These are phyloP conservation scores for Phocides pigmalion DNA, from an alignment of 1,140 invertebrate genomes.

Conservation along the genomic window DNA sequence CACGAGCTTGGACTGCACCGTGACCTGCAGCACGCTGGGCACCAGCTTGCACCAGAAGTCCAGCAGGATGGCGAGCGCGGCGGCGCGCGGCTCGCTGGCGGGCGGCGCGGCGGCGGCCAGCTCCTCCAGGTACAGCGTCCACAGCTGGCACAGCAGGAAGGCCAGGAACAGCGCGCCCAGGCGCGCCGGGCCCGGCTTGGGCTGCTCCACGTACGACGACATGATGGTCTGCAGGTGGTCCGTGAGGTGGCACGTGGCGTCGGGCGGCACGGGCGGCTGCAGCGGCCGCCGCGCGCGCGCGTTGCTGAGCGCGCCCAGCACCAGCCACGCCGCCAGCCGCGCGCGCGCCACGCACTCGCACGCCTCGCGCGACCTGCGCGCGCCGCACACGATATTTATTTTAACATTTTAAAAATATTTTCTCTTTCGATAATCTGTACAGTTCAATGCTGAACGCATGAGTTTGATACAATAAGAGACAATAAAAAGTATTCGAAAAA, in stretches of 20 bases:
- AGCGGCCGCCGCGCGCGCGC: conserved; percentile 60
- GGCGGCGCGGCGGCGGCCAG: conserved; percentile 88
- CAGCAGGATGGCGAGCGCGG: conserved; percentile 93
- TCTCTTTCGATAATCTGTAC: too few relatives aligned
- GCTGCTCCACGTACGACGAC: conserved; percentile 98
- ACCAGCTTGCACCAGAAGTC: conserved; percentile 99
- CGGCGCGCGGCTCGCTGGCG: conserved; percentile 88
- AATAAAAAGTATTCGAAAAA: too few relatives aligned
- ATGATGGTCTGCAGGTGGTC: conserved; percentile 98
- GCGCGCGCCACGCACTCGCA: conserved; percentile 98
- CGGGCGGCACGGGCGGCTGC: conserved; percentile 96
- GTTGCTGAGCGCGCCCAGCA: conserved; percentile 93
- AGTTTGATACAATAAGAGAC: too few relatives aligned
- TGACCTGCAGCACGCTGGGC: conserved; percentile 95
- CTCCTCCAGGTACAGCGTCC: conserved; percentile 99
- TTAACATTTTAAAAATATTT: too few relatives aligned
- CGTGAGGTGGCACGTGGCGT: conserved; percentile 97
- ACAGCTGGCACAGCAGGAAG: conserved; percentile 94
- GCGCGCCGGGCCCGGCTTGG: conserved; percentile 94
- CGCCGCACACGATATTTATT: conserved; percentile 25
- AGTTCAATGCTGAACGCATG: too few relatives aligned
- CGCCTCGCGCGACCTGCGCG: conserved; percentile 94
- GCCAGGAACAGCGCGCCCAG: conserved; percentile 95
- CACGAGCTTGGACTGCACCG: conserved; percentile 96
- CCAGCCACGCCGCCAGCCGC: conserved; percentile 96